Conservation (phyloP, 2,888 invertebrate genomes). For the Brenthis daphne region DNA sequence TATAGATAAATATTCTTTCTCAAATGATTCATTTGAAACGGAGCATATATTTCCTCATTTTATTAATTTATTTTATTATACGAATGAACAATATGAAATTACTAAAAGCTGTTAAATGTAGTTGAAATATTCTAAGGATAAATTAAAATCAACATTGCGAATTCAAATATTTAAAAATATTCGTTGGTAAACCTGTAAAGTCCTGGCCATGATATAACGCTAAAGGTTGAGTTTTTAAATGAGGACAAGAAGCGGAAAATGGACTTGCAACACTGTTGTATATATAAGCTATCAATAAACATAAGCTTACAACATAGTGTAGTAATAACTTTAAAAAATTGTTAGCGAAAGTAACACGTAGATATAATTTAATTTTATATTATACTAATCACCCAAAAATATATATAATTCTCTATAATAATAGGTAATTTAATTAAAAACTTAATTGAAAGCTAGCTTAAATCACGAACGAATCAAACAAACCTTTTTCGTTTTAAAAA, state of each 20-base stretch:
- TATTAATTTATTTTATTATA: no score
- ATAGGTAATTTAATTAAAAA: background rate
- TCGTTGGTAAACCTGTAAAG: background rate
- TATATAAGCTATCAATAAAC: conserved; percentile 25
- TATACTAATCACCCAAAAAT: no score
- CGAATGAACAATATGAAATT: no score
- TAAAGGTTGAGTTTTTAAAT: conserved; percentile 39
- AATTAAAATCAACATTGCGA: no score
- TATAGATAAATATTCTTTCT: no score
- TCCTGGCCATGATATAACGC: conserved; percentile 29
- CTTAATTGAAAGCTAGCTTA: background rate
- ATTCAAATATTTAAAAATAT: no score
- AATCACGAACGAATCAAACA: conserved; percentile 13
- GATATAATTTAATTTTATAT: no score
- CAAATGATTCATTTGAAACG: no score
- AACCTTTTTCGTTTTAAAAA: conserved; percentile 43
- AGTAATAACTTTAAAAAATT: background rate
- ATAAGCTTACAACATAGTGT: background rate
- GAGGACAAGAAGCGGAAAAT: conserved; percentile 32
- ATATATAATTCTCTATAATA: background rate
- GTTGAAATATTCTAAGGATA: no score
- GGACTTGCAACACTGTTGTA: background rate
- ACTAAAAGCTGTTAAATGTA: no score
- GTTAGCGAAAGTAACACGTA: no score
- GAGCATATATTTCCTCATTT: no score